Evolutionary conservation across 2,888 invertebrate genomes (phyloP).

Genomic region (Osmoderma eremita): DNA sequence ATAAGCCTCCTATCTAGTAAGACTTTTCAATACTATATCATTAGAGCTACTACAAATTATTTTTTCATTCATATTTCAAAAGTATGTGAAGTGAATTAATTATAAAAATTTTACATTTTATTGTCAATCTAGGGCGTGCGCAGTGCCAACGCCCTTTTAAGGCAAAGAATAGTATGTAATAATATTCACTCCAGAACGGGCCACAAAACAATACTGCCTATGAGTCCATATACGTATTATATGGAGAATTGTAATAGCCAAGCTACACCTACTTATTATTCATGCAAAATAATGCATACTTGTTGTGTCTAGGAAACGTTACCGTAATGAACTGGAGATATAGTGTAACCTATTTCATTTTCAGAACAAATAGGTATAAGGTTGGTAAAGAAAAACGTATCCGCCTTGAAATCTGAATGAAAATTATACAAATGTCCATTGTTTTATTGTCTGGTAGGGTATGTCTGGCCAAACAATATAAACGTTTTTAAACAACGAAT

Average conservation of each 20-base stretch:
- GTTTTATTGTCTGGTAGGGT: slow-evolving; percentile 8
- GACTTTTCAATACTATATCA: no score
- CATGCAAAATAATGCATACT: slow-evolving; percentile 29
- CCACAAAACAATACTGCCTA: slow-evolving; percentile 7
- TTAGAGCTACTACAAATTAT: no score
- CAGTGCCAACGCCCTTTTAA: no score
- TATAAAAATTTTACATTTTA: no score
- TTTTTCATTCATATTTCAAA: no score
- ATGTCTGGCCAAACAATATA: slow-evolving; percentile 2
- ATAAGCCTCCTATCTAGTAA: no score
- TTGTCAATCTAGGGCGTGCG: no score
- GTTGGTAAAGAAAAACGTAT: neutral
- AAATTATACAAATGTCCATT: slow-evolving; percentile 33
- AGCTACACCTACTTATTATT: slow-evolving; percentile 28
- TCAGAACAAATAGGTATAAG: slow-evolving; percentile 18
- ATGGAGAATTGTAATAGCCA: slow-evolving; percentile 17
- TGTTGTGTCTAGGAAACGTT: slow-evolving; percentile 13
- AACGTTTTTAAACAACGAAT: slow-evolving; percentile 22
- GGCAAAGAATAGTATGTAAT: slow-evolving; percentile 1
- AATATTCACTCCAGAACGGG: slow-evolving; percentile 7
- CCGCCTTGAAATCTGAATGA: slow-evolving; percentile 17
- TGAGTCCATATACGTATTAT: slow-evolving; percentile 12
- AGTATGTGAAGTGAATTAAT: no score
- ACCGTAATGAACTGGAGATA: slow-evolving; percentile 1
- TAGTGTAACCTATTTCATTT: slow-evolving; percentile 15